Conservation (phyloP, 2,797 vertebrate genomes). For the Perdix hodgsoniae region DNA sequence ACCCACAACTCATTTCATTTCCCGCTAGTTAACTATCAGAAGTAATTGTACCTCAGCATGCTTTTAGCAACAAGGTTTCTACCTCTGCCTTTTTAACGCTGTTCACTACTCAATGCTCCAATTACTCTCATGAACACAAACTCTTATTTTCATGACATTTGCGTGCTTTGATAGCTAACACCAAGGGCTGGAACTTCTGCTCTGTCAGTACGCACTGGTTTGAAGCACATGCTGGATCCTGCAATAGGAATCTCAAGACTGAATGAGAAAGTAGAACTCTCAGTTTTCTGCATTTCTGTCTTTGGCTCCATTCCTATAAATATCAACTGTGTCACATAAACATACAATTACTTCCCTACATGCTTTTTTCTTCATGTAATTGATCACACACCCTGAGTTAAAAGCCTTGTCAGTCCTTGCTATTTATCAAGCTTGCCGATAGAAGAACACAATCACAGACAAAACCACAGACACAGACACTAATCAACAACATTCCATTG, state of each 20-base stretch:
- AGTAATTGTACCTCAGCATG: not conserved
- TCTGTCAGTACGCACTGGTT: not conserved
- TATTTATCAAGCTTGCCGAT: slow-evolving; percentile 46
- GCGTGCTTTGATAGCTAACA: not conserved
- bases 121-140: not conserved
- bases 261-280: not conserved
- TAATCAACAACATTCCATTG: slow-evolving; percentile 71
- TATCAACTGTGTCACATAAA: not conserved
- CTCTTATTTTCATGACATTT: not conserved
- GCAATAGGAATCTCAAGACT: not conserved
- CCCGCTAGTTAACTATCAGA: not conserved
- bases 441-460: slow-evolving; percentile 65
- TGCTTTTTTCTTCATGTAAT: not conserved
- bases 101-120: not conserved
- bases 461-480: slow-evolving; percentile 71
- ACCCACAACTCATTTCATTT: not conserved
- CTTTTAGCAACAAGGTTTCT: not conserved
- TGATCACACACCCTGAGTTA: not conserved
- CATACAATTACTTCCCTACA: not conserved
- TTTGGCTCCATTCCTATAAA: not conserved
- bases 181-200: not conserved
- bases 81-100: not conserved
- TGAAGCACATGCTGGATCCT: not conserved
- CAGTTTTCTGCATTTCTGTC: not conserved
- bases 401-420: slow-evolving; percentile 11